Conservation (phyloP, 2,888 invertebrate species). For the Hydriomena furcata region DNA sequence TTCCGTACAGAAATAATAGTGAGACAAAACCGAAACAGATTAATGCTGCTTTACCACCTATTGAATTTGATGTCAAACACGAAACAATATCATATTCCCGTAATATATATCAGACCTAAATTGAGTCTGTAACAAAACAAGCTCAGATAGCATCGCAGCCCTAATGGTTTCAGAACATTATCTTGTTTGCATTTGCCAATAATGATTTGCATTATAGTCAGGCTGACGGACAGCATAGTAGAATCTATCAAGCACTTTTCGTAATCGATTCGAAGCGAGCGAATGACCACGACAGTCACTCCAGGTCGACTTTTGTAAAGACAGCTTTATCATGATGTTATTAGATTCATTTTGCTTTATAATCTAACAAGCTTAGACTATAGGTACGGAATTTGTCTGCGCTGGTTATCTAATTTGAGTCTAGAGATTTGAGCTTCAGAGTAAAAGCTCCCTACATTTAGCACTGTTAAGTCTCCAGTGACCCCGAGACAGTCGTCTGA, state of each 20-base stretch:
- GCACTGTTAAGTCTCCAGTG: neutral
- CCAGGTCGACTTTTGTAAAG: neutral
- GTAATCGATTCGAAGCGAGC: conserved; percentile 50
- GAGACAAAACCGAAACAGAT: no score
- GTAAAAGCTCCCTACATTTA: no score
- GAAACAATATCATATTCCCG: no score
- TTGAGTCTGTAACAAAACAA: conserved; percentile 4
- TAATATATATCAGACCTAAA: neutral
- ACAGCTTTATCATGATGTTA: neutral
- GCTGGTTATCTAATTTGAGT: neutral
- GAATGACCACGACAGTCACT: conserved; percentile 39
- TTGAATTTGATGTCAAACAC: no score
- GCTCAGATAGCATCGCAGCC: neutral
- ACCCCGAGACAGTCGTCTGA: conserved; percentile 32
- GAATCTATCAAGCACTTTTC: conserved; percentile 48
- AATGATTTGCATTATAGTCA: conserved; percentile 39
- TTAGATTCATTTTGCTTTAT: conserved; percentile 1
- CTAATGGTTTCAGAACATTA: conserved; percentile 16
- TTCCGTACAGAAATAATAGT: no score
- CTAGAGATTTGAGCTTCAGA: no score
- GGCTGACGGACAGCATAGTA: conserved; percentile 42
- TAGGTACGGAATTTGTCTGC: neutral
- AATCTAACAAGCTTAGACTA: neutral
- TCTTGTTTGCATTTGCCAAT: conserved; percentile 30
- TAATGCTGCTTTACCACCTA: no score